These are phyloP conservation scores for Corythornis leucogaster DNA, from an alignment of 2,797 vertebrate genomes.

Conservation along the genomic window DNA sequence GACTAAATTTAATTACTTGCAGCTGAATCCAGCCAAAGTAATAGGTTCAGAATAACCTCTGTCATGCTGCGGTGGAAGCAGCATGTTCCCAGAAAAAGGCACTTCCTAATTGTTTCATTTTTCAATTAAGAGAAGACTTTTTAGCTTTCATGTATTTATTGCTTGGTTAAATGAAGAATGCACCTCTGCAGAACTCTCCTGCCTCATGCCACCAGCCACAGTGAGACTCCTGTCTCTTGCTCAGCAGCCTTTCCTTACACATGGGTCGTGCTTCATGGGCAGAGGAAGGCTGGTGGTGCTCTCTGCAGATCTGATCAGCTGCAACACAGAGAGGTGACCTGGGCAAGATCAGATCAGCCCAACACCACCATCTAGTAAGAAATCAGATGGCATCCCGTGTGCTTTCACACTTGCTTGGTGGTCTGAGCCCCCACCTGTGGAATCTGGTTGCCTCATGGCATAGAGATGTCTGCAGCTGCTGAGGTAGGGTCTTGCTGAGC, in stretches of 20 bases:
- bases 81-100: conserved; percentile 18
- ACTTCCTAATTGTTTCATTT: conserved; percentile 18
- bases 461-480: not conserved
- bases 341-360: too few species aligned
- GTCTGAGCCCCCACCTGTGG: not conserved
- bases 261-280: not conserved
- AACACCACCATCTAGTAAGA: too few species aligned
- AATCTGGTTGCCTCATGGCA: not conserved
- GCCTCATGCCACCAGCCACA: fast-evolving
- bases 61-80: conserved; percentile 32
- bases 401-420: not conserved
- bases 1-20: conserved; percentile 77
- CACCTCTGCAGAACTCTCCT: not conserved
- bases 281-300: too few species aligned
- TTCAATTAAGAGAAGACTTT: not conserved
- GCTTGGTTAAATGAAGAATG: not conserved
- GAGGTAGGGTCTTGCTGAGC: not conserved
- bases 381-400: not conserved
- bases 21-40: conserved; percentile 71
- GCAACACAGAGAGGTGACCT: too few species aligned
- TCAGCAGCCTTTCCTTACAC: not conserved
- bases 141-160: not conserved
- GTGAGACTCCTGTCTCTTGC: not conserved
- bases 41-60: conserved; percentile 63
- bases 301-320: too few species aligned